A percentile compares a stretch with the other conserved stretches of the same genome.
These are phyloP conservation scores for Scolopax rusticola DNA, from an alignment of 2,797 vertebrate species.

Conservation along the genomic window DNA sequence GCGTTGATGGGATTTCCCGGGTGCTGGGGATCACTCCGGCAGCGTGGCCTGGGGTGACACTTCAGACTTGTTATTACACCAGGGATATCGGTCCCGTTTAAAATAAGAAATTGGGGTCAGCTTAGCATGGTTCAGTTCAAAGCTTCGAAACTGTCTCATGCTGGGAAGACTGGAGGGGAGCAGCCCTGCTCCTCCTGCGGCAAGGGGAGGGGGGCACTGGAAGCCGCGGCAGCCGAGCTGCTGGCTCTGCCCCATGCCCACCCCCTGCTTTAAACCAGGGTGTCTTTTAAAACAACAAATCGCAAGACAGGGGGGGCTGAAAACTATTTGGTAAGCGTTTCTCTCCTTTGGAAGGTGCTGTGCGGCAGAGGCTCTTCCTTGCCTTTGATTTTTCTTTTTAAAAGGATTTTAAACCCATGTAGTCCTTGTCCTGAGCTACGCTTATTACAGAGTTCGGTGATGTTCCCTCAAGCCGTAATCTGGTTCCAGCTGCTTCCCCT, in stretches of 20 bases:
- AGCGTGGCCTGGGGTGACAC: not conserved
- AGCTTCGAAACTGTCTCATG: conserved; percentile 32
- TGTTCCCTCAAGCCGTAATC: conserved; percentile 45
- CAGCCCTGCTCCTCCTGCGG: not conserved
- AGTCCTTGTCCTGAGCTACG: conserved; percentile 65
- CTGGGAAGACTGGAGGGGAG: conserved; percentile 21
- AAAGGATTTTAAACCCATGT: conserved; percentile 56
- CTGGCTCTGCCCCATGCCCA: not conserved
- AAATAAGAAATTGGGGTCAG: conserved; percentile 21
- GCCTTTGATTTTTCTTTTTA: conserved; percentile 54
- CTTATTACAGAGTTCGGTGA: conserved; percentile 60
- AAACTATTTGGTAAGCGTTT: not conserved
- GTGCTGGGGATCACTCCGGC: conserved; percentile 8
- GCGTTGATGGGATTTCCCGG: conserved; percentile 33
- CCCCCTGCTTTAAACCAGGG: not conserved
- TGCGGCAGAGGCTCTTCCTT: not conserved
- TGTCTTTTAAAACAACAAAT: conserved; percentile 9
- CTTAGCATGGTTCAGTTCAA: conserved; percentile 9
- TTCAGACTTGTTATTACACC: conserved; percentile 33
- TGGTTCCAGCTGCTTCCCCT: conserved; percentile 39
- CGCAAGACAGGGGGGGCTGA: not conserved
- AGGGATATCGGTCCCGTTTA: not conserved
- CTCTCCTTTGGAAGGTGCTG: not conserved
- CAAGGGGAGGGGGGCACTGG: not conserved
- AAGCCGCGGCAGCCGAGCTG: not conserved